phyloP scores from a whole-genome alignment of 1,140 invertebrate species.

The Cephus cinctus region DNA sequence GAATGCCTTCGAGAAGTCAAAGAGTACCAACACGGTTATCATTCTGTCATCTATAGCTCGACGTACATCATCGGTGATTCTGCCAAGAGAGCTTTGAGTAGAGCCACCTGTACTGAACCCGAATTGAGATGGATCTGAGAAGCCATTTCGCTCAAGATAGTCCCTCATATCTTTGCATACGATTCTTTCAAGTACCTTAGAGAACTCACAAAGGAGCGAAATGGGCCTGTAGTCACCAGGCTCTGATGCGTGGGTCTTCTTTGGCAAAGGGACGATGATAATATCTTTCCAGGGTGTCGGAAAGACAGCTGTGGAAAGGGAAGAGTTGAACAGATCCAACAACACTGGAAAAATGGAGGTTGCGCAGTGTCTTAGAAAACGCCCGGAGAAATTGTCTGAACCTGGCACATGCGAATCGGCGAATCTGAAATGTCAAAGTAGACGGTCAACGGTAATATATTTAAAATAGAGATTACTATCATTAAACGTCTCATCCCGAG shows the following conservation, averaged over 20 bases:
- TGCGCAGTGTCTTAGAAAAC: background rate
- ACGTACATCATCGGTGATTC: conserved; percentile 1
- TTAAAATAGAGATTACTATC: background rate
- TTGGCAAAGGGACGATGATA: background rate
- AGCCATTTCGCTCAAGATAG: background rate
- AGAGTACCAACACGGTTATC: too few relatives aligned
- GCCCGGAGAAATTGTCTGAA: background rate
- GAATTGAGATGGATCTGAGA: background rate
- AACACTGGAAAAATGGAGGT: background rate
- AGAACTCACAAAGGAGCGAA: conserved; percentile 1
- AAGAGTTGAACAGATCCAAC: background rate
- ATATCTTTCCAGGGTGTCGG: background rate
- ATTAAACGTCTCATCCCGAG: background rate
- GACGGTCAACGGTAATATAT: background rate
- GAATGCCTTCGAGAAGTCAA: conserved; percentile 14
- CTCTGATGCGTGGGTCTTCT: background rate
- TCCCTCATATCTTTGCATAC: background rate
- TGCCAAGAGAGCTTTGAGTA: too few relatives aligned
- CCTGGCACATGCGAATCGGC: background rate
- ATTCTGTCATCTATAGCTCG: background rate
- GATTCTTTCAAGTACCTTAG: conserved; percentile 1
- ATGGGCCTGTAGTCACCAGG: conserved; percentile 3
- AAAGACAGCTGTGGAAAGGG: background rate
- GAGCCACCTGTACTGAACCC: background rate
- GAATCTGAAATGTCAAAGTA: background rate